Percentiles rank a stretch among this genome's conserved stretches.
phyloP scores from a whole-genome alignment of 2,797 vertebrate genomes.

The Enteromius viviparus region DNA sequence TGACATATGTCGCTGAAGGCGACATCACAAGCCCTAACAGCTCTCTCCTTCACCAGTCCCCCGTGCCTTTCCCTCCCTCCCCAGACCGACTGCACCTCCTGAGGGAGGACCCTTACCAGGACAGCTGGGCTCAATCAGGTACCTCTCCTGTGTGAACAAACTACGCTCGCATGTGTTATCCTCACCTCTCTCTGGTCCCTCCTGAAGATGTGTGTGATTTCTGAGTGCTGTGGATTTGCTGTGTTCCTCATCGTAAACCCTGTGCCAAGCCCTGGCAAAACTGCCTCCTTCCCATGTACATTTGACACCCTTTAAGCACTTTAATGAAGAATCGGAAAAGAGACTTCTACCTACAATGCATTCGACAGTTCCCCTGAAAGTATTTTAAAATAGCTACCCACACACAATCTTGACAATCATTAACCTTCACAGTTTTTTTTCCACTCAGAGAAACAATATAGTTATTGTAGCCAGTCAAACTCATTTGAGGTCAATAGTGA shows the following conservation, averaged over 20 bases:
- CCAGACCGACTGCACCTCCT: constrained; percentile 61
- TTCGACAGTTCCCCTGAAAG: constrained; percentile 40
- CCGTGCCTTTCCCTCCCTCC: constrained; percentile 61
- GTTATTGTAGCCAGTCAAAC: constrained; percentile 37
- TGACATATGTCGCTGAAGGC: constrained; percentile 88
- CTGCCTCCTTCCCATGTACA: constrained; percentile 58
- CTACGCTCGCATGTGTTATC: constrained; percentile 32
- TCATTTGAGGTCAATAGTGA: constrained; percentile 45
- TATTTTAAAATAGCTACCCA: constrained; percentile 35
- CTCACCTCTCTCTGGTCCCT: constrained; percentile 51
- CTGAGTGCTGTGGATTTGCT: constrained; percentile 68
- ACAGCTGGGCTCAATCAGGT: constrained; percentile 88
- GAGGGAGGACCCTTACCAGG: constrained; percentile 63
- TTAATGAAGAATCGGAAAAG: constrained; percentile 71
- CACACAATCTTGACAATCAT: constrained; percentile 44
- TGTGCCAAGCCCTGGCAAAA: constrained; percentile 51
- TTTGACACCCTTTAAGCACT: constrained; percentile 75
- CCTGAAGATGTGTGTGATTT: constrained; percentile 60
- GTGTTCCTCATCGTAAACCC: constrained; percentile 61
- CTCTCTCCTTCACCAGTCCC: constrained; percentile 84
- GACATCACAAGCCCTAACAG: constrained; percentile 92
- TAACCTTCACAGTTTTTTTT: constrained; percentile 24
- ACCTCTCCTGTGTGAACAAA: constrained; percentile 85
- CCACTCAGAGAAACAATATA: constrained; percentile 19
- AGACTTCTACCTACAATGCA: constrained; percentile 56